Conservation (phyloP, 2,888 invertebrate genomes). For the Aphrophora alni region DNA sequence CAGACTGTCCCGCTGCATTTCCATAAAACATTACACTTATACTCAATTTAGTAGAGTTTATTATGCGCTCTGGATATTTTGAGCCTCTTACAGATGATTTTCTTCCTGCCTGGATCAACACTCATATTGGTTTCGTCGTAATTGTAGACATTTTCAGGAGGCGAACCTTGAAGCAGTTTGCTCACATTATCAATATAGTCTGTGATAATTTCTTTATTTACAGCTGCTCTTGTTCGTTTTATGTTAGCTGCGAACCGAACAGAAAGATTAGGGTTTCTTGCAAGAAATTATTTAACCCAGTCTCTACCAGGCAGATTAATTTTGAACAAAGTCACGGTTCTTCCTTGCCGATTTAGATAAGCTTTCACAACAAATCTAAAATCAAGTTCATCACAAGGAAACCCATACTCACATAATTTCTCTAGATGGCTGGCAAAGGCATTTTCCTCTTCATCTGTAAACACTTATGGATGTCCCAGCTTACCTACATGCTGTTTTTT, state of each 20-base stretch:
- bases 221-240: constrained; percentile 23
- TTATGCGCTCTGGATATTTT: constrained; percentile 54
- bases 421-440: constrained; percentile 27
- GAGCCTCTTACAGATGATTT: constrained; percentile 49
- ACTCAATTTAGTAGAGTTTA: constrained; percentile 52
- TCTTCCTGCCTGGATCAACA: constrained; percentile 54
- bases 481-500: not conserved
- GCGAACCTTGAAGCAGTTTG: constrained; percentile 39
- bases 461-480: constrained; percentile 25
- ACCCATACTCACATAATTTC: constrained; percentile 29
- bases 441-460: constrained; percentile 24
- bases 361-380: no score
- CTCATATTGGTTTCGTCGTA: constrained; percentile 54
- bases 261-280: constrained; percentile 21
- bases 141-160: constrained; percentile 51
- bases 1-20: constrained; percentile 54
- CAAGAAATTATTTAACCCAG: constrained; percentile 42
- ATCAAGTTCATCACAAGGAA: constrained; percentile 45
- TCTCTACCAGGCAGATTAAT: constrained; percentile 49
- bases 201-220: constrained; percentile 23
- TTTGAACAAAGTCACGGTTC: constrained; percentile 42
- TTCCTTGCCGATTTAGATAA: constrained; percentile 23
- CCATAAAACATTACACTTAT: constrained; percentile 55
- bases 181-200: constrained; percentile 25
- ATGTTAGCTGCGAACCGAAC: constrained; percentile 27